These are phyloP conservation scores for Chlorodrepanis virens DNA, from an alignment of 2,113 vertebrate species.

Conservation along the genomic window DNA sequence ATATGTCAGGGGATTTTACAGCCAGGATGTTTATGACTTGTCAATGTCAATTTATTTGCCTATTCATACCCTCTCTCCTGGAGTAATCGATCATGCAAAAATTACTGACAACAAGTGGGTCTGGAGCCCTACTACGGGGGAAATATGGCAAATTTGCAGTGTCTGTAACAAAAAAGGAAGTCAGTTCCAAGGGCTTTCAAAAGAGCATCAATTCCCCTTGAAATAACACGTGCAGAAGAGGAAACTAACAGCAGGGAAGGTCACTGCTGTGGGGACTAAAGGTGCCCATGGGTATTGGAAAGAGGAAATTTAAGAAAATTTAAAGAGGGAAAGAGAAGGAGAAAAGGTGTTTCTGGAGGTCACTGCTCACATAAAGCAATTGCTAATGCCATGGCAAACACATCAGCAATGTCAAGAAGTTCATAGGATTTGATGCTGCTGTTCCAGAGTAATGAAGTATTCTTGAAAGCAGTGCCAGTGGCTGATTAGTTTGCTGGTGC, in stretches of 20 bases:
- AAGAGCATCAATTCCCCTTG: not conserved
- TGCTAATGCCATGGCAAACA: not conserved
- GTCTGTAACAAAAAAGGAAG: not conserved
- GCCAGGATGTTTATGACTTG: not conserved
- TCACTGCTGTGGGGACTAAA: not conserved
- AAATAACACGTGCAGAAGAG: not conserved
- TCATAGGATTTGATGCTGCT: not conserved
- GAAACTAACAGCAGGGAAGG: not conserved
- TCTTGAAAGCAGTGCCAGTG: not conserved
- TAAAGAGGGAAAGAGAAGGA: not conserved
- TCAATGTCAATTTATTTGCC: not conserved
- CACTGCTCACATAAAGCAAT: not conserved
- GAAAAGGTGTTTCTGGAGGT: not conserved
- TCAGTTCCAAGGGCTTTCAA: not conserved
- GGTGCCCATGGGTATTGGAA: not conserved
- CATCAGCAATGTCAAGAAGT: not conserved
- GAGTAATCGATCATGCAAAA: not conserved
- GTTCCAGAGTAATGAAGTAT: not conserved
- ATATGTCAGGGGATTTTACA: not conserved
- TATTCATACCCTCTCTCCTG: not conserved
- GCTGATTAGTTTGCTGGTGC: not conserved
- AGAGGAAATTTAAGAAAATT: not conserved
- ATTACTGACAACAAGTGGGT: not conserved
- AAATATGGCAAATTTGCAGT: not conserved
- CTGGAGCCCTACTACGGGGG: not conserved